Percentiles rank a stretch among this genome's conserved stretches.
phyloP scores from a whole-genome alignment of 2,797 vertebrate genomes.

The Rhabdophis nuchalis region DNA sequence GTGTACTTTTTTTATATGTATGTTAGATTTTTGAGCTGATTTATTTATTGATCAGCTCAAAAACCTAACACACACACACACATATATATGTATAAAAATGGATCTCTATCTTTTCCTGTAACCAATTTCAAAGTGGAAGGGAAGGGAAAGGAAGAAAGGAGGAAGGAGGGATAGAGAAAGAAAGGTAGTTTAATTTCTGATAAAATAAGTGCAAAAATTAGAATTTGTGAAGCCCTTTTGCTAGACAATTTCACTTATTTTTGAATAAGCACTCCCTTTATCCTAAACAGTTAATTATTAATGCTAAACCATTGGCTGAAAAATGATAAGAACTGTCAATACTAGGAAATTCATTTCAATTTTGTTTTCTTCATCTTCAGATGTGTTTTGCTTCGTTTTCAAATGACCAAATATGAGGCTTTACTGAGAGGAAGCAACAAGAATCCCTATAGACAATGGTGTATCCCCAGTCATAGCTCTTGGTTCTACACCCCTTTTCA shows the following conservation, averaged over 20 bases:
- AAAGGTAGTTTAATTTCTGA: neutral
- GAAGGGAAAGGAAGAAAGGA: neutral
- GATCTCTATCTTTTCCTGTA: neutral
- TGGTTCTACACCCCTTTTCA: neutral
- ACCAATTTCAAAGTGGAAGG: neutral
- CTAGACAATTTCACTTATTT: constrained; percentile 7
- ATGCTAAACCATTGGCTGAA: neutral
- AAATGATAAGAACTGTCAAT: neutral
- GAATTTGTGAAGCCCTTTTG: constrained; percentile 6
- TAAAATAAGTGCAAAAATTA: constrained; percentile 15
- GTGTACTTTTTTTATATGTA: no score
- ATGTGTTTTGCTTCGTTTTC: constrained; percentile 6
- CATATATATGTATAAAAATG: no score
- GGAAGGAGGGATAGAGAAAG: neutral
- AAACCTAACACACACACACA: no score
- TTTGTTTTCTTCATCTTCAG: neutral
- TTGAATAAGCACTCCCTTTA: neutral
- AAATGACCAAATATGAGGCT: neutral
- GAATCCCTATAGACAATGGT: neutral
- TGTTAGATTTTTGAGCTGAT: no score
- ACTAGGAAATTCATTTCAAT: neutral
- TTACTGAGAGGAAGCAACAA: neutral
- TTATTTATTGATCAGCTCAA: no score
- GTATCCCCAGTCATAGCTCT: neutral
- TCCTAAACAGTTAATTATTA: constrained; percentile 26